Percentiles rank a stretch among this genome's conserved stretches.
These are phyloP conservation scores for Phodopus roborovskii DNA, from an alignment of 2,113 vertebrate species.

Conservation along the genomic window DNA sequence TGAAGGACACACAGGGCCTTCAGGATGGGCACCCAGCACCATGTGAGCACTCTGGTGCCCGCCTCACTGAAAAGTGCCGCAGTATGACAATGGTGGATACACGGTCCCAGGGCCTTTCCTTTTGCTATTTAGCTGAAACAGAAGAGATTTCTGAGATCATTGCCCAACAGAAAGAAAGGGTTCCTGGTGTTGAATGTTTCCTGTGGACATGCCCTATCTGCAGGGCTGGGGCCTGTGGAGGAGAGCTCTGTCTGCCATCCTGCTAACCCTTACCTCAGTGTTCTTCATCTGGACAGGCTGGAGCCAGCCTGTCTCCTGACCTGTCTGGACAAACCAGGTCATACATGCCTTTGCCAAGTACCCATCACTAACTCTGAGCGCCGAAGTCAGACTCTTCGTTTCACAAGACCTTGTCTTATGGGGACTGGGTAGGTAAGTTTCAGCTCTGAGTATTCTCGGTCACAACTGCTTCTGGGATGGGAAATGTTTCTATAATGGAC, in stretches of 20 bases:
- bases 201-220: rapidly evolving
- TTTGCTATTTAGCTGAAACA: rapidly evolving
- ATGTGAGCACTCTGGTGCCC: rapidly evolving
- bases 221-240: background rate
- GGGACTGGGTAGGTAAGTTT: background rate
- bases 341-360: rapidly evolving
- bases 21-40: background rate
- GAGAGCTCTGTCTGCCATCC: background rate
- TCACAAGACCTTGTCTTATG: rapidly evolving
- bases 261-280: rapidly evolving
- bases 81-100: background rate
- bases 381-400: background rate
- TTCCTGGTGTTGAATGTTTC: background rate
- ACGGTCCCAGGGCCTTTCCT: no score
- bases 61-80: background rate
- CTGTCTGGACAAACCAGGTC: rapidly evolving
- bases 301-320: background rate
- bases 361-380: no score
- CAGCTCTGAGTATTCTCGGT: background rate
- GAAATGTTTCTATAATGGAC: background rate
- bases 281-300: background rate
- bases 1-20: no score
- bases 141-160: background rate
- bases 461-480: background rate
- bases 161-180: background rate